Evolutionary conservation across 2,888 invertebrate species (phyloP).

Genomic region (Aphidius colemani): DNA sequence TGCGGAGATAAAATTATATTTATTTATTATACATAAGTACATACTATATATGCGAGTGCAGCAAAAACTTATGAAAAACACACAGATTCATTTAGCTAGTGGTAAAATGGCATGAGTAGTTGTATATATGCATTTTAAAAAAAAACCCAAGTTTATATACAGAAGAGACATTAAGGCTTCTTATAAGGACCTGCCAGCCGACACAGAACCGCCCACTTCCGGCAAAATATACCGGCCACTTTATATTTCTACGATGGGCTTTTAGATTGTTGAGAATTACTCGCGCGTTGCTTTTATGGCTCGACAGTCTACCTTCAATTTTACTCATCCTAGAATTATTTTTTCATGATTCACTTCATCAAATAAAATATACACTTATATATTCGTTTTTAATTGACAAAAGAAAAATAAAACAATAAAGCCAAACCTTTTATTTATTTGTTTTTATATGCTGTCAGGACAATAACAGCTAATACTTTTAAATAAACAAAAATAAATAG

Average conservation of each 20-base stretch:
- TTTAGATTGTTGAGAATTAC: slow-evolving; percentile 1
- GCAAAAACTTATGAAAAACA: not conserved
- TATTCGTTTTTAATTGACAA: not conserved
- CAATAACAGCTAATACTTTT: too few species aligned
- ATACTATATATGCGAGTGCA: slow-evolving; percentile 3
- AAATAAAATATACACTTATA: slow-evolving; percentile 2
- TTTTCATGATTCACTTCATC: not conserved
- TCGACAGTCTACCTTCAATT: too few species aligned
- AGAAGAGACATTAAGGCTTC: slow-evolving; percentile 39
- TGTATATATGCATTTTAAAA: too few species aligned
- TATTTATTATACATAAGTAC: not conserved
- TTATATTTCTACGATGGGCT: slow-evolving; percentile 15
- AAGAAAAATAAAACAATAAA: too few species aligned
- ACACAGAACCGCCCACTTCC: slow-evolving; percentile 57
- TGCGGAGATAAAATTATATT: not conserved
- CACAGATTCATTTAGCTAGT: slow-evolving; percentile 3
- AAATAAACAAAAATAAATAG: not conserved
- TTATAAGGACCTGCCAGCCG: slow-evolving; percentile 34
- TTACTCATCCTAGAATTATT: not conserved
- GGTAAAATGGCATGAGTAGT: too few species aligned
- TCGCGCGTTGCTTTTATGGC: not conserved
- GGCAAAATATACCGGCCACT: slow-evolving; percentile 37
- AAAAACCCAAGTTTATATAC: not conserved
- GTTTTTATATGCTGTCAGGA: slow-evolving; percentile 13
- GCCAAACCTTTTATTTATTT: too few species aligned